Evolutionary conservation across 2,113 vertebrate species (phyloP).

Genomic region (Brachirus orientalis): DNA sequence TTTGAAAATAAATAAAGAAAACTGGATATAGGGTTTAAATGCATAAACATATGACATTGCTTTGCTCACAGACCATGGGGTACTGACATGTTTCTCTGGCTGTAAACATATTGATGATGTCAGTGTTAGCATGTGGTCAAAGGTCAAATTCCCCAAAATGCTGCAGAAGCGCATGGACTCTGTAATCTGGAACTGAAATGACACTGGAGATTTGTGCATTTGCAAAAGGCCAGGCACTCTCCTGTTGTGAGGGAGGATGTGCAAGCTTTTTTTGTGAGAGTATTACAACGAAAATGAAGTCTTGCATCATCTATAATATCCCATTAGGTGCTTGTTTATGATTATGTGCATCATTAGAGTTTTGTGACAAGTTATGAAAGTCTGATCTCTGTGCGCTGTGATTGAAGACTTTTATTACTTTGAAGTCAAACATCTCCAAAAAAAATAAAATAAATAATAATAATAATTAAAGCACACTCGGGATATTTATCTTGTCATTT

Average conservation of each 20-base stretch:
- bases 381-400: constrained; percentile 18
- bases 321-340: constrained; percentile 29
- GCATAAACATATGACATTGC: constrained; percentile 11
- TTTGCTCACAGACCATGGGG: constrained; percentile 23
- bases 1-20: not conserved
- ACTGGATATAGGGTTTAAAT: constrained; percentile 32
- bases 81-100: constrained; percentile 14
- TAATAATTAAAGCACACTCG: constrained; percentile 13
- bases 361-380: constrained; percentile 27
- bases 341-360: constrained; percentile 29
- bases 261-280: constrained; percentile 36
- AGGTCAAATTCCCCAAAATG: constrained; percentile 62
- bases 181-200: constrained; percentile 54
- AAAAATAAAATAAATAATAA: constrained; percentile 15
- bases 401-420: constrained; percentile 16
- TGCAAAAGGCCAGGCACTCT: constrained; percentile 60
- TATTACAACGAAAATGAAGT: constrained; percentile 3
- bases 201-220: constrained; percentile 41
- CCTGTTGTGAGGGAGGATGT: constrained; percentile 49
- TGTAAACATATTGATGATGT: constrained; percentile 52
- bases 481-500: constrained; percentile 36
- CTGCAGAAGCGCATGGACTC: constrained; percentile 34
- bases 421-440: constrained; percentile 2
- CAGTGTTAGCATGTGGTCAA: constrained; percentile 50
- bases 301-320: constrained; percentile 34